These are phyloP conservation scores for Pogoniulus pusillus DNA, from an alignment of 2,797 vertebrate genomes.

Conservation along the genomic window DNA sequence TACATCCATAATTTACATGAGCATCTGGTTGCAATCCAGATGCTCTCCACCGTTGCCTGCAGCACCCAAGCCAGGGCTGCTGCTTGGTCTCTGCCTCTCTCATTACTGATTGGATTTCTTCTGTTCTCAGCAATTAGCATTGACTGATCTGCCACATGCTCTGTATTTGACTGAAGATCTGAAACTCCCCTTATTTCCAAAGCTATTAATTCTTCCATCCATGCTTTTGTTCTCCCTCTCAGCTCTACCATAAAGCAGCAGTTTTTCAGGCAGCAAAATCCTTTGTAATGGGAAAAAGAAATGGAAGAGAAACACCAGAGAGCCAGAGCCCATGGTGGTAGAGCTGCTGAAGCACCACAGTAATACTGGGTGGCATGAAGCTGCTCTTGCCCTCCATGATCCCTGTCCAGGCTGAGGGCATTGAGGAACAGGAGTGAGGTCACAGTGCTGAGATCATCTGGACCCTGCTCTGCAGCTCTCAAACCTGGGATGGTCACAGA, in stretches of 20 bases:
- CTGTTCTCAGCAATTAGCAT: neutral
- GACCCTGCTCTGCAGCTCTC: neutral
- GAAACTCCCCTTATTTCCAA: neutral
- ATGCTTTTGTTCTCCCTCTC: too few relatives aligned
- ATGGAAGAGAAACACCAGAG: neutral
- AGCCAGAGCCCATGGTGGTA: neutral
- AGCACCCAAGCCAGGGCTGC: accelerated
- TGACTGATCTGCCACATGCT: neutral
- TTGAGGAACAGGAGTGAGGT: too few relatives aligned
- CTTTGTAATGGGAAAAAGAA: neutral
- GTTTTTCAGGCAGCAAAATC: neutral
- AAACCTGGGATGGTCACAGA: accelerated
- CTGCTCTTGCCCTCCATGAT: too few relatives aligned
- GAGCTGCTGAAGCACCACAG: neutral
- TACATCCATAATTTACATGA: accelerated
- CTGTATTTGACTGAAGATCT: neutral
- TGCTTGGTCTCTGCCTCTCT: neutral
- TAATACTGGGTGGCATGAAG: too few relatives aligned
- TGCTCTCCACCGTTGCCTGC: accelerated
- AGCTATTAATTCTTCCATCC: neutral
- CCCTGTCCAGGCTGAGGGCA: too few relatives aligned
- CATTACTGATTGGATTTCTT: neutral
- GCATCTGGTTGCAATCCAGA: neutral
- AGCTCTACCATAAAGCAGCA: neutral
- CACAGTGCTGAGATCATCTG: neutral